phyloP scores from a whole-genome alignment of 2,888 invertebrate species.

The Nemotelus pantherinus region DNA sequence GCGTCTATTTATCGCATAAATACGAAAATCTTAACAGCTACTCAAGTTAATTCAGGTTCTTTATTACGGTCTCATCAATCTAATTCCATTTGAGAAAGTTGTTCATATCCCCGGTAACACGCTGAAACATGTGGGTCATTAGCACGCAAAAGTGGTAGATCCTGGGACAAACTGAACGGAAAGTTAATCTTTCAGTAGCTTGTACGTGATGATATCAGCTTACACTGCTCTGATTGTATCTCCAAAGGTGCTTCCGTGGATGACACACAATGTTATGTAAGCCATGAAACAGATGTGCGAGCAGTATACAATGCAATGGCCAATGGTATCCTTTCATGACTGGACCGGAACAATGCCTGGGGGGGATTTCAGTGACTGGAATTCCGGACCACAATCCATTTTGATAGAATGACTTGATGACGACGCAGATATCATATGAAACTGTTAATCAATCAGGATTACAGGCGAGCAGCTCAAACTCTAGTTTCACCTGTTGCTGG shows the following conservation, averaged over 20 bases:
- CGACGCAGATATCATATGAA: slow-evolving; percentile 26
- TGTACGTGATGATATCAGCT: slow-evolving; percentile 15
- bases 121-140: slow-evolving; percentile 1
- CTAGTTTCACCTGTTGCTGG: slow-evolving; percentile 34
- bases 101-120: too few relatives aligned
- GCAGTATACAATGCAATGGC: too few relatives aligned
- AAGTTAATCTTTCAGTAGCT: slow-evolving; percentile 18
- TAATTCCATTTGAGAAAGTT: background rate
- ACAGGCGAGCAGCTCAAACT: background rate
- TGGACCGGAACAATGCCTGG: background rate
- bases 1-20: background rate
- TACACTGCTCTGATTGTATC: background rate
- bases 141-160: slow-evolving; percentile 20
- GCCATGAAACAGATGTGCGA: slow-evolving; percentile 18
- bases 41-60: background rate
- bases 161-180: background rate
- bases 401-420: slow-evolving; percentile 1
- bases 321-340: too few relatives aligned
- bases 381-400: background rate
- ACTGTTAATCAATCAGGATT: slow-evolving; percentile 41
- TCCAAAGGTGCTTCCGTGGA: background rate
- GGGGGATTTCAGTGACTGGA: slow-evolving; percentile 21
- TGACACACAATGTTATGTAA: background rate
- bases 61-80: background rate
- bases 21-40: background rate